These are phyloP conservation scores for Silurus aristotelis DNA, from an alignment of 2,797 vertebrate genomes.

Conservation along the genomic window DNA sequence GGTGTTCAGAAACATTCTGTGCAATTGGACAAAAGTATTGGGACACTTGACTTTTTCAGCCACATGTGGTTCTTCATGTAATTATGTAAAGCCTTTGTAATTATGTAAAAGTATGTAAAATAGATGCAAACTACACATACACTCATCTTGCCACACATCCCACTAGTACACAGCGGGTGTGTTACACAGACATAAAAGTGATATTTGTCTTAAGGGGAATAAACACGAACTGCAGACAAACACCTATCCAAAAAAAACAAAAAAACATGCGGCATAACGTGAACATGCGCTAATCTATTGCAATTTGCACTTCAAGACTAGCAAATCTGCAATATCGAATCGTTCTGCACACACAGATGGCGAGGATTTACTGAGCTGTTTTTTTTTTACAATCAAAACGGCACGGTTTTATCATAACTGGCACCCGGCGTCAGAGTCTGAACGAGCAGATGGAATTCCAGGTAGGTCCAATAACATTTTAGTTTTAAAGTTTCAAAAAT, in stretches of 20 bases:
- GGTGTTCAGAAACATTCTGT: no score
- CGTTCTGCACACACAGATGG: background rate
- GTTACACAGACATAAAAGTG: background rate
- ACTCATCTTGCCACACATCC: background rate
- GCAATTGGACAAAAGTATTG: no score
- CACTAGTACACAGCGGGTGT: background rate
- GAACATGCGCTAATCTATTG: background rate
- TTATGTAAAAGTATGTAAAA: background rate
- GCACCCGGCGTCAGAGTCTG: background rate
- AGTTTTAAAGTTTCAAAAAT: no score
- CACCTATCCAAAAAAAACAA: background rate
- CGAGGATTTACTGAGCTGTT: background rate
- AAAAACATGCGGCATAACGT: background rate
- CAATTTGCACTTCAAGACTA: background rate
- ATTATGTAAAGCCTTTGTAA: no score
- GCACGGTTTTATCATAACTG: background rate
- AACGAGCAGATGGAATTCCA: background rate
- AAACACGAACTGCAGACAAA: background rate
- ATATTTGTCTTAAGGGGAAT: background rate
- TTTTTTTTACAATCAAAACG: background rate
- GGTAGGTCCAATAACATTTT: constrained; percentile 1
- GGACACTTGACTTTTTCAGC: no score
- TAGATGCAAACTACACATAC: background rate
- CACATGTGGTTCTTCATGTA: no score
- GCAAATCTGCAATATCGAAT: background rate